These are phyloP conservation scores for Cephus pulcher DNA, from an alignment of 2,888 invertebrate species.

Conservation along the genomic window DNA sequence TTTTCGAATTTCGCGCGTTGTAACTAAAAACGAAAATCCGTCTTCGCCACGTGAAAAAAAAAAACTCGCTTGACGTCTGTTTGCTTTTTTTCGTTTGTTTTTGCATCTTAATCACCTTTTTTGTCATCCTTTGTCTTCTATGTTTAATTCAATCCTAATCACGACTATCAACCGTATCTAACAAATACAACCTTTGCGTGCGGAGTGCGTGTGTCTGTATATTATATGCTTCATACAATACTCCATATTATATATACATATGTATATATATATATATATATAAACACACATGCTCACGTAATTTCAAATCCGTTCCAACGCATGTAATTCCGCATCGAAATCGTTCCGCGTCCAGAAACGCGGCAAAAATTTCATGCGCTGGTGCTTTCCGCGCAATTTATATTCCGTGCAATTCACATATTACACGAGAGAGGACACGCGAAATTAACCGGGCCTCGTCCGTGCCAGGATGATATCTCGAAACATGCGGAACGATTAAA, in stretches of 20 bases:
- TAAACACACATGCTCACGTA: background rate
- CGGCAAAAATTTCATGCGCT: background rate
- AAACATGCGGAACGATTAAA: background rate
- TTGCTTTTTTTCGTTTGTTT: conserved; percentile 7
- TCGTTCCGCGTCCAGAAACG: background rate
- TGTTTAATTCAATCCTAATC: conserved; percentile 14
- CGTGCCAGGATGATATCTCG: background rate
- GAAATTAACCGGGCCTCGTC: background rate
- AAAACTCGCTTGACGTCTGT: conserved; percentile 1
- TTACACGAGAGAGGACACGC: background rate
- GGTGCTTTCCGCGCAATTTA: background rate
- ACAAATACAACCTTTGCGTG: background rate
- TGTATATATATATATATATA: background rate
- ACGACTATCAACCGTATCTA: background rate
- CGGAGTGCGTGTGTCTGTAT: background rate
- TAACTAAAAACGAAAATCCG: background rate
- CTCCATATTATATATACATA: background rate
- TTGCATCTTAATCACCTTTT: conserved; percentile 7
- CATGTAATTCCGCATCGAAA: background rate
- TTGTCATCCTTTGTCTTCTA: background rate
- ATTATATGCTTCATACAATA: background rate
- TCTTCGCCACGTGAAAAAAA: background rate
- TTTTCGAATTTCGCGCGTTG: too few species aligned
- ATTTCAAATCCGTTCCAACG: background rate
- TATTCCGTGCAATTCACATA: background rate